Evolutionary conservation across 2,113 vertebrate species (phyloP).

Genomic region (Poicephalus meyeri): DNA sequence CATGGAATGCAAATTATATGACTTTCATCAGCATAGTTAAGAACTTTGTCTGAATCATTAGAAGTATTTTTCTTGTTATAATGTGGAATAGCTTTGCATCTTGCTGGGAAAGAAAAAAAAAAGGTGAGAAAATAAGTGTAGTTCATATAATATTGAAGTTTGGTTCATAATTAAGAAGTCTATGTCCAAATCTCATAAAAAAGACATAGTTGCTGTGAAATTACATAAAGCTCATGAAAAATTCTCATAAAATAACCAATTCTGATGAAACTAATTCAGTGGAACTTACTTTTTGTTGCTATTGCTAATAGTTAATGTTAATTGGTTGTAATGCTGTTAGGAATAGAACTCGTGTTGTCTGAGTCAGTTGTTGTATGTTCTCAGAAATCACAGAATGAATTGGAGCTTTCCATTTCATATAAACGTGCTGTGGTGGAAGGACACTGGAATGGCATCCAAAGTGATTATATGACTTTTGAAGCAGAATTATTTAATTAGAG

Average conservation of each 20-base stretch:
- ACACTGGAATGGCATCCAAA: neutral
- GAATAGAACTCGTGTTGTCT: slow-evolving; percentile 20
- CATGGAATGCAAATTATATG: neutral
- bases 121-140: neutral
- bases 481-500: neutral
- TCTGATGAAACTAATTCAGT: neutral
- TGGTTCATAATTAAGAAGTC: neutral
- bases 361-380: neutral
- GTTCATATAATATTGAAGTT: neutral
- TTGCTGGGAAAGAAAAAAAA: neutral
- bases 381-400: neutral
- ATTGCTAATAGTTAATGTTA: slow-evolving; percentile 18
- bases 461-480: neutral
- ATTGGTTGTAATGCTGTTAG: neutral
- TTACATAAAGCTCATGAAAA: neutral
- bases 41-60: neutral
- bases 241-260: neutral
- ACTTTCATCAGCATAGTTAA: neutral
- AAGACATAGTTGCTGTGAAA: neutral
- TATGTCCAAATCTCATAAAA: neutral
- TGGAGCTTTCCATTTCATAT: neutral
- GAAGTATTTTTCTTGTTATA: neutral
- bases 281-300: neutral
- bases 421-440: neutral
- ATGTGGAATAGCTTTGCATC: neutral